A percentile compares a stretch with the other conserved stretches of the same genome.
These are phyloP conservation scores for Acropora tenuis DNA, from an alignment of 64 coral and sea anemone species.

Conservation along the genomic window DNA sequence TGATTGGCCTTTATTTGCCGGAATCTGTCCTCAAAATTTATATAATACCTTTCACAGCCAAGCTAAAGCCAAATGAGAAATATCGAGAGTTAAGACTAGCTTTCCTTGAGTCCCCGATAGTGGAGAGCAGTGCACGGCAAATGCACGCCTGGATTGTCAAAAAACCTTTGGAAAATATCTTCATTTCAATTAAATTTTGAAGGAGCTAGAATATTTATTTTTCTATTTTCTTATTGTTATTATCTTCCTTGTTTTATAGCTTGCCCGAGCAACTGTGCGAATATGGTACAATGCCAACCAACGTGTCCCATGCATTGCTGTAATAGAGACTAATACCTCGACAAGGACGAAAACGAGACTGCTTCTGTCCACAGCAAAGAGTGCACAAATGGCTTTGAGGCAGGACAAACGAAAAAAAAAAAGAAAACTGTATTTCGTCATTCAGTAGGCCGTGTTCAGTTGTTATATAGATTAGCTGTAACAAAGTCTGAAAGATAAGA, in stretches of 20 bases:
- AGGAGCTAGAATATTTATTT: too few species aligned
- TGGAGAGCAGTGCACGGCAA: too few species aligned
- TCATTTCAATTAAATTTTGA: too few species aligned
- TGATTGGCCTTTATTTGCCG: too few species aligned
- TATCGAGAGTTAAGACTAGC: too few species aligned
- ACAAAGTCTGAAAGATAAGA: neutral
- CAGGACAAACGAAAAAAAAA: neutral
- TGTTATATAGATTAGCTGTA: neutral
- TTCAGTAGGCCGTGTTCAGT: neutral
- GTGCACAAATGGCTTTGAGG: neutral
- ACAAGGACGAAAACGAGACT: neutral
- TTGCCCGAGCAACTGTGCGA: constrained; percentile 8
- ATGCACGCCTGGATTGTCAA: too few species aligned
- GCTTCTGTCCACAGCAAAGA: neutral
- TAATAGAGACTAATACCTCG: neutral
- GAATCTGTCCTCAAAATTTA: too few species aligned
- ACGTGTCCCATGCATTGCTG: neutral
- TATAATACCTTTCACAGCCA: too few species aligned
- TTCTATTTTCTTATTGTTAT: neutral
- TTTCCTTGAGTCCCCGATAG: too few species aligned
- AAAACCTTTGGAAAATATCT: too few species aligned
- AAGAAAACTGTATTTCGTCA: neutral
- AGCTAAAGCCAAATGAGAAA: too few species aligned
- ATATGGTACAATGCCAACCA: neutral
- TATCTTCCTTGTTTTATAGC: neutral